Evolutionary conservation across 2,113 vertebrate species (phyloP), one percentile per base, ranked within the genome.

Genomic region (Ivindomyrus marchei): DNA sequence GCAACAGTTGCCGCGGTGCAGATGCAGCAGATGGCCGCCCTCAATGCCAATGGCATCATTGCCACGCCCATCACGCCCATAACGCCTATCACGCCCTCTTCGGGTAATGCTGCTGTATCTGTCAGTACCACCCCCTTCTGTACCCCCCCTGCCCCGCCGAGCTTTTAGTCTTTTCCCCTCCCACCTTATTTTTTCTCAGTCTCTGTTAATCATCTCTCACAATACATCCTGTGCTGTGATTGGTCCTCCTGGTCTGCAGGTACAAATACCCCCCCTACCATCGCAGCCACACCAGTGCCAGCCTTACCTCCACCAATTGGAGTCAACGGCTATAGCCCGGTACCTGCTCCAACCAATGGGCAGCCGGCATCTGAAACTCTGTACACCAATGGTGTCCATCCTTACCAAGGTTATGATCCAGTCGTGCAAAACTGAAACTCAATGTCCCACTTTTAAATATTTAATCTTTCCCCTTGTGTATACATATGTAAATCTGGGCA

Each of bases 11-110:
- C 97, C 1, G 96, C 97, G 0, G 96, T 98, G 90, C 97, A 98
- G 95, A 97, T 98, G 97, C 97, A 97, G 95, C 97, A 98, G 94
- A 97, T 98, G 97, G 97, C 97, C 0, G 96, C 97, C 10, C 97
- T 98, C 95, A 97, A 96, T 90, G 97, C 97, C 95, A 97, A 97
- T 45, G 97, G 97, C 94, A 96, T 98, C 95, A 97, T 98, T 2
- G 96, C 97, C 95, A 97, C 97, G 39, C 90, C 95, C 96, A 89
- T 97, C 97, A 92, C 95, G 95, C 47, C 93, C 96, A 88, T 88
- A 95, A 97, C 97, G 39, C 97, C 97, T 92, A 97, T 97, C 90
- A 97, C 97, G 27, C 93, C 96, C 0, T 97, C 97, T 92, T 98
- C 97, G 94, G 97, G 97, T 97, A 86, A 58, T 4, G 31, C 19